Percentiles rank a stretch among this genome's conserved stretches.
Evolutionary conservation across 2,113 vertebrate species (phyloP).

Genomic region (Myocastor coypus): DNA sequence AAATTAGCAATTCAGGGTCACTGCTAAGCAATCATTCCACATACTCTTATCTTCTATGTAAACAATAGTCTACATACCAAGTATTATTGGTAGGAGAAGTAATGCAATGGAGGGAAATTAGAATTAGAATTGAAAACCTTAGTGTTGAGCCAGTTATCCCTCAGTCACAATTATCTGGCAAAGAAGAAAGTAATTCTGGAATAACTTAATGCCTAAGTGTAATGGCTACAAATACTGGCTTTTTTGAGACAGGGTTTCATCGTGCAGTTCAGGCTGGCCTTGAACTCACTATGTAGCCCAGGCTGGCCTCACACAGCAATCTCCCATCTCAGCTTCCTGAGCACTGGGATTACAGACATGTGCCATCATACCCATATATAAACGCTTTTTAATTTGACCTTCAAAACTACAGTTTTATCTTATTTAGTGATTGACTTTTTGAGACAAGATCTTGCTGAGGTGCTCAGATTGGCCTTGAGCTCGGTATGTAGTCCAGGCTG

Average conservation of each 20-base stretch:
- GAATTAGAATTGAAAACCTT: background rate
- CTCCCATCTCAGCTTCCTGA: background rate
- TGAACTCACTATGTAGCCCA: background rate
- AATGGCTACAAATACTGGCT: background rate
- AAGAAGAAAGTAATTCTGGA: background rate
- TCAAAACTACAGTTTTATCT: background rate
- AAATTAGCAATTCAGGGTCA: conserved; percentile 12
- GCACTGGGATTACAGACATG: background rate
- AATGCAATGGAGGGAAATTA: background rate
- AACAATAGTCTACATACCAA: conserved; percentile 36
- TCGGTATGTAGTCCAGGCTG: background rate
- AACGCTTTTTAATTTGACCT: background rate
- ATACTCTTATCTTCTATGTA: conserved; percentile 15
- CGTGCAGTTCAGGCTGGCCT: background rate
- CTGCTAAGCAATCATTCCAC: background rate
- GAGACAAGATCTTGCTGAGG: background rate
- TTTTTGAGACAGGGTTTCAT: too few species aligned
- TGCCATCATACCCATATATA: background rate
- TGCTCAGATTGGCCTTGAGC: background rate
- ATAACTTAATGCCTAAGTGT: background rate
- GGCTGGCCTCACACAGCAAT: background rate
- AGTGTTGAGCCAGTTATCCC: background rate
- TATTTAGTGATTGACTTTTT: background rate
- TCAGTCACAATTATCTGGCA: background rate
- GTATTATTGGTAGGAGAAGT: background rate